A percentile compares a stretch with the other conserved stretches of the same genome.
phyloP scores from a whole-genome alignment of 30 jellyfish, hydroid and myxozoan species.

The Cassiopea andromeda region DNA sequence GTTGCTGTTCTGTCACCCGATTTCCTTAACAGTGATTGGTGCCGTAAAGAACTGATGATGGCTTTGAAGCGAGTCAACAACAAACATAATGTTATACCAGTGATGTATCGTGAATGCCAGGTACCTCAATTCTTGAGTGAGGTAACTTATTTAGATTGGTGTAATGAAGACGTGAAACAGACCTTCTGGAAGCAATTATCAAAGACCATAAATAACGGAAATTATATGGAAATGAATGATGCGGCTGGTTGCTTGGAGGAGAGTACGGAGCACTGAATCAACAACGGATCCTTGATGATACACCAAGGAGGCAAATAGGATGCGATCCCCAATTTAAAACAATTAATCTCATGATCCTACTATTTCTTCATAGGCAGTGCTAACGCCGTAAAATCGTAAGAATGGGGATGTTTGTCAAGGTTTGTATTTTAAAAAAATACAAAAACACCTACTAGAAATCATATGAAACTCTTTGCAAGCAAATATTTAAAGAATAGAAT shows the following conservation, averaged over 20 bases:
- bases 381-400: too few species aligned
- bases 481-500: too few species aligned
- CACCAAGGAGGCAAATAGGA: too few species aligned
- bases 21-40: constrained; percentile 69
- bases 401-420: too few species aligned
- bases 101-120: constrained; percentile 76
- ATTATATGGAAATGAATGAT: not conserved
- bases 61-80: constrained; percentile 68
- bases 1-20: constrained; percentile 93
- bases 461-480: too few species aligned
- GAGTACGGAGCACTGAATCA: not conserved
- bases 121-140: constrained; percentile 62
- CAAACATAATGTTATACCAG: constrained; percentile 78
- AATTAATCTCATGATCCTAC: too few species aligned
- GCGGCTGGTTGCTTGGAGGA: not conserved
- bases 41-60: constrained; percentile 80
- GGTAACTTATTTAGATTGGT: constrained; percentile 92
- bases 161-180: constrained; percentile 75
- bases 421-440: too few species aligned
- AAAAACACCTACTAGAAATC: too few species aligned
- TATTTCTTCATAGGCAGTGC: too few species aligned
- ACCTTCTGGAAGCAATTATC: constrained; percentile 84
- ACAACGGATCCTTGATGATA: not conserved
- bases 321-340: too few species aligned
- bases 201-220: constrained; percentile 47